Percentiles rank a stretch among this genome's conserved stretches.
Evolutionary conservation across 2,797 vertebrate genomes (phyloP).

Genomic region (Agapornis canus): DNA sequence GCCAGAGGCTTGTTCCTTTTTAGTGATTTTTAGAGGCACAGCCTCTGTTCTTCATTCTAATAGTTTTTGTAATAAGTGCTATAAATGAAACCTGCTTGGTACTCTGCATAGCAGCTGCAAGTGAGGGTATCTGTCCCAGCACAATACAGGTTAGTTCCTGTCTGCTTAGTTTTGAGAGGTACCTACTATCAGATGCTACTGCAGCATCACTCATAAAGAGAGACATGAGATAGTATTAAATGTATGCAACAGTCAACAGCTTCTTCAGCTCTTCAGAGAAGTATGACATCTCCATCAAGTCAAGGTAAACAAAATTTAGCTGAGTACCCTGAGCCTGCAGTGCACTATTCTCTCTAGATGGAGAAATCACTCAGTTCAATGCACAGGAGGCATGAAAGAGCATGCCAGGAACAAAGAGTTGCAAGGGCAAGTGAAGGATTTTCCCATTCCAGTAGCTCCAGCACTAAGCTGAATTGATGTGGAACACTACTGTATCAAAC

Average conservation of each 20-base stretch:
- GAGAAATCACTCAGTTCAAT: not conserved
- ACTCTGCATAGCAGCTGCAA: not conserved
- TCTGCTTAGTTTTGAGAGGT: not conserved
- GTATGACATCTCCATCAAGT: not conserved
- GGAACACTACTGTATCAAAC: not conserved
- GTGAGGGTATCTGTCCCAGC: not conserved
- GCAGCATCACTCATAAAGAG: not conserved
- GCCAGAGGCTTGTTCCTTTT: not conserved
- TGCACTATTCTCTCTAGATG: not conserved
- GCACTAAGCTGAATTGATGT: not conserved
- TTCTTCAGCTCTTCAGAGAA: not conserved
- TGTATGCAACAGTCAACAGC: not conserved
- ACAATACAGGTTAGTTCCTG: not conserved
- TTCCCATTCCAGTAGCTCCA: not conserved
- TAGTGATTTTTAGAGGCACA: not conserved
- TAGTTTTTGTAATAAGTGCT: not conserved
- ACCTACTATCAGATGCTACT: not conserved
- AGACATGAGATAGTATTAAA: not conserved
- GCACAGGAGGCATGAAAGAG: not conserved
- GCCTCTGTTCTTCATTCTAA: not conserved
- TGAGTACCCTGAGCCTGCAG: not conserved
- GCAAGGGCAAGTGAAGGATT: not conserved
- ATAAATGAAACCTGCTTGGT: not conserved
- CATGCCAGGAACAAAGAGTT: not conserved
- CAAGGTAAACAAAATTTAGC: not conserved